Evolutionary conservation across 1,140 invertebrate species (phyloP).

Genomic region (Ceratosolen solmsi): DNA sequence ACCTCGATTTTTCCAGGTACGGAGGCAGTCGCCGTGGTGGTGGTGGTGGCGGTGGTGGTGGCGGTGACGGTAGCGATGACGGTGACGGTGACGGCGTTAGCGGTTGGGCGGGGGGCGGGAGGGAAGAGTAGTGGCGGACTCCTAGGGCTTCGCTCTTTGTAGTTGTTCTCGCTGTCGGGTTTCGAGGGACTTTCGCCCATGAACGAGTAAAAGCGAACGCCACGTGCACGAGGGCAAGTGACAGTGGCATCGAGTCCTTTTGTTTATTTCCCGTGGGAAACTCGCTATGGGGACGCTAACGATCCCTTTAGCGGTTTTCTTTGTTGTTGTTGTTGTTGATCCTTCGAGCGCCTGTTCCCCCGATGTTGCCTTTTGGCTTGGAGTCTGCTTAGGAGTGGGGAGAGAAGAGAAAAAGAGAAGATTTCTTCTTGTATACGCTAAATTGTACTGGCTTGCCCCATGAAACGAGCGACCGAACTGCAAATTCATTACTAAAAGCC

Average conservation of each 20-base stretch:
- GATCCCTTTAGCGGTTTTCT: no score
- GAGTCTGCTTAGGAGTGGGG: no score
- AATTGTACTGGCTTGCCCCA: no score
- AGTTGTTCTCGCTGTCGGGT: constrained; percentile 30
- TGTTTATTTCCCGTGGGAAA: constrained; percentile 51
- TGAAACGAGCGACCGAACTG: no score
- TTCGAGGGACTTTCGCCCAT: constrained; percentile 36
- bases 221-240: constrained; percentile 55
- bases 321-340: no score
- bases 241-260: constrained; percentile 54
- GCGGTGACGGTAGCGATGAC: neutral
- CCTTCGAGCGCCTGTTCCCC: no score
- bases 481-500: neutral
- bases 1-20: constrained; percentile 72
- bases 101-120: neutral
- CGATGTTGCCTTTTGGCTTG: no score
- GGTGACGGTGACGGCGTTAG: neutral
- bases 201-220: constrained; percentile 31
- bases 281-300: neutral
- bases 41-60: neutral
- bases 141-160: neutral
- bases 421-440: neutral
- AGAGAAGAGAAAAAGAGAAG: no score
- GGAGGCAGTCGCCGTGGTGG: neutral
- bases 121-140: neutral